A percentile compares a stretch with the other conserved stretches of the same genome.
These are phyloP conservation scores for Caretta caretta DNA, from an alignment of 2,113 vertebrate genomes.

Conservation along the genomic window DNA sequence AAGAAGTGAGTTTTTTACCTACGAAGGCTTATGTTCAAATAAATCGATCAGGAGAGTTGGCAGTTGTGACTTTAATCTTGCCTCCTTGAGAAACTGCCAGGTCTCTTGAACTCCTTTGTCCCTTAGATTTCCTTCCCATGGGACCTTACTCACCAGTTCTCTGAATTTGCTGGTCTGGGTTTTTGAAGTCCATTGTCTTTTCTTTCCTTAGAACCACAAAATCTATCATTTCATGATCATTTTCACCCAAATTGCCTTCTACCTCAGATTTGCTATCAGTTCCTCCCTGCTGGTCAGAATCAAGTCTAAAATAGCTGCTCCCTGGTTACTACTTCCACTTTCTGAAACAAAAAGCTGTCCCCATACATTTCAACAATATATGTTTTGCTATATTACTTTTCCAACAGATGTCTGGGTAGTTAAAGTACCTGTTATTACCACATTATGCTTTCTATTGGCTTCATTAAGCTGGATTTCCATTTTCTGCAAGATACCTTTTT, in stretches of 20 bases:
- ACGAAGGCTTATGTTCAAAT: no score
- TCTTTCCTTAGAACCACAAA: neutral
- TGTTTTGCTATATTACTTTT: no score
- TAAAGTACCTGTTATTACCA: no score
- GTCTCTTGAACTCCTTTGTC: neutral
- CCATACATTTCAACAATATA: no score
- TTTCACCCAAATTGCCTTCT: neutral
- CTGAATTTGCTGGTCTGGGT: neutral
- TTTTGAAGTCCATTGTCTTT: neutral
- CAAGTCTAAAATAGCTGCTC: neutral
- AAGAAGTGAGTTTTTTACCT: no score
- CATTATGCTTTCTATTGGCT: neutral
- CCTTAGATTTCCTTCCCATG: neutral
- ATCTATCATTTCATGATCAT: neutral
- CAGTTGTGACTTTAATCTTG: neutral
- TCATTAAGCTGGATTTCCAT: constrained; percentile 50
- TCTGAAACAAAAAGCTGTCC: neutral
- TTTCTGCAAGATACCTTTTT: neutral
- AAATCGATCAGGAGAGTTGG: neutral
- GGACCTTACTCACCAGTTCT: neutral
- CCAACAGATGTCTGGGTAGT: no score
- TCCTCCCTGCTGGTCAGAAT: neutral
- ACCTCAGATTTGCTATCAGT: neutral
- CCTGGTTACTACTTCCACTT: neutral
- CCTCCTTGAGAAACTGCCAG: neutral